Percentiles rank a stretch among this genome's conserved stretches.
These are phyloP conservation scores for Phaetusa simplex DNA, from an alignment of 2,113 vertebrate species.

Conservation along the genomic window DNA sequence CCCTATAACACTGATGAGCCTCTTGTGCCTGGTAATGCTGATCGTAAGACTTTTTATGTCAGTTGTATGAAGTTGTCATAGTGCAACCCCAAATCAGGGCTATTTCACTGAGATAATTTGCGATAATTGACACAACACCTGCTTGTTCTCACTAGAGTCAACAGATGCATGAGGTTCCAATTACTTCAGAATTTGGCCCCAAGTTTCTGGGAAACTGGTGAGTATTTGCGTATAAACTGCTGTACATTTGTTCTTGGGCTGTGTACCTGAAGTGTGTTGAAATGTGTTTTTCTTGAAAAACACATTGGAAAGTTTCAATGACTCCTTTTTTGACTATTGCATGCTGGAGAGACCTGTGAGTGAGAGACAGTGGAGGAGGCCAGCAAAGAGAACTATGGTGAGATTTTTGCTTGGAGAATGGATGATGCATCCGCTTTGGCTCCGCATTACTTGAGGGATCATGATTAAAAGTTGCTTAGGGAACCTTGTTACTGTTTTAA, in stretches of 20 bases:
- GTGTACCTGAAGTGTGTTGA: neutral
- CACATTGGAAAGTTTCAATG: neutral
- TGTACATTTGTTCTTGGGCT: neutral
- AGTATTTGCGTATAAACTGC: constrained; percentile 1
- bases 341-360: neutral
- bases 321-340: neutral
- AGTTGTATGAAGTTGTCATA: neutral
- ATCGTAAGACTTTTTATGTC: neutral
- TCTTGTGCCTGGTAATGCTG: constrained; percentile 39
- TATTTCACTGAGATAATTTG: constrained; percentile 9
- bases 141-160: constrained; percentile 43
- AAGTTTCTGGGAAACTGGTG: constrained; percentile 3
- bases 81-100: neutral
- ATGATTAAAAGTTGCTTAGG: constrained; percentile 45
- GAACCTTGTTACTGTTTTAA: constrained; percentile 17
- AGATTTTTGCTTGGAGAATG: constrained; percentile 35
- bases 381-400: neutral
- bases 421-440: constrained; percentile 61
- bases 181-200: constrained; percentile 31
- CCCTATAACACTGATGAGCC: constrained; percentile 25
- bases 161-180: constrained; percentile 9
- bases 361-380: neutral
- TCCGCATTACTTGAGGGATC: neutral
- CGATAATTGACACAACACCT: constrained; percentile 49
- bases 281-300: constrained; percentile 29